Evolutionary conservation across 2,113 vertebrate species (phyloP).

Genomic region (Ornithorhynchus anatinus): DNA sequence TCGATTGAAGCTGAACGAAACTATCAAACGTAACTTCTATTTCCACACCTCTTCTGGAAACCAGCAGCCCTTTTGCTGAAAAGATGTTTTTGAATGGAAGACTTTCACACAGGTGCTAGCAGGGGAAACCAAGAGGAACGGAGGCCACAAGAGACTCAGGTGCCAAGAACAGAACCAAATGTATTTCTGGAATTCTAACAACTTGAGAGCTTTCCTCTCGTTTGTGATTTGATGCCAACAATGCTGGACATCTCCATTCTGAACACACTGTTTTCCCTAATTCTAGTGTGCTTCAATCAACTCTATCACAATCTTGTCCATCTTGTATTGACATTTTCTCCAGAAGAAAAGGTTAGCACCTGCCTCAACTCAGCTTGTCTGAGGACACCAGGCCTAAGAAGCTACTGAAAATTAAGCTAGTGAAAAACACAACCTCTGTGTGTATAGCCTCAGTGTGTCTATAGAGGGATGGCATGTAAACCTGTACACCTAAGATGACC

Average conservation of each 20-base stretch:
- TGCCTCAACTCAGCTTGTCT: not conserved
- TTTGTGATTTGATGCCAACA: not conserved
- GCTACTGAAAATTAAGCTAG: no score
- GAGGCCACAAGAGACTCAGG: not conserved
- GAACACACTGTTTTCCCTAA: not conserved
- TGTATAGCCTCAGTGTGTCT: no score
- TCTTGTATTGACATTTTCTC: not conserved
- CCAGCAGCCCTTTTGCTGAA: not conserved
- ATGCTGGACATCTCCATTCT: rapidly evolving
- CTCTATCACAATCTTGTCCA: not conserved
- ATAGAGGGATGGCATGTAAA: not conserved
- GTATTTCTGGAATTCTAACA: not conserved
- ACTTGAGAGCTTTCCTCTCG: not conserved
- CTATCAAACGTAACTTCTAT: no score
- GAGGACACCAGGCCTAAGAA: not conserved
- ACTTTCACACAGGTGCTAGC: not conserved
- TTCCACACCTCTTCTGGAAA: no score
- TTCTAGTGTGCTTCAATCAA: not conserved
- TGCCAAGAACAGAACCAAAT: not conserved
- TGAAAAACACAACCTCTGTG: no score
- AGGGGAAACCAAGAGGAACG: not conserved
- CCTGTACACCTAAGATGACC: not conserved
- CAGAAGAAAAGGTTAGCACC: not conserved
- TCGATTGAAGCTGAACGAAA: no score
- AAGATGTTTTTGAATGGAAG: not conserved